Conservation (phyloP, 53 echinoderm and acorn worm genomes). For the Holothuria scabra region DNA sequence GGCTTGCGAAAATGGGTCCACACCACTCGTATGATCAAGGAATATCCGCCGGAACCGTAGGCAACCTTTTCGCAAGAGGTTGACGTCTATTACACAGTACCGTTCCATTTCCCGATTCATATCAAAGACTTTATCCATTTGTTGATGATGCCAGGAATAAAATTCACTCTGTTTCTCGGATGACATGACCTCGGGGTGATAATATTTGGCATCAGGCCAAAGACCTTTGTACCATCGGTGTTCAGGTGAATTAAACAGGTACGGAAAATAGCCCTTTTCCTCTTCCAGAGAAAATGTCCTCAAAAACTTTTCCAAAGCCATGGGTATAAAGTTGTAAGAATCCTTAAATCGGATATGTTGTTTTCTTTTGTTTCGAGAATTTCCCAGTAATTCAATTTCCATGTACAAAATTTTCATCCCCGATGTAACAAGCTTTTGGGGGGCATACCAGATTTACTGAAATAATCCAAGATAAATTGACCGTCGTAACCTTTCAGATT, state of each 20-base stretch:
- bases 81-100: conserved; percentile 2
- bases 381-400: neutral
- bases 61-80: conserved; percentile 7
- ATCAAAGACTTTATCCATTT: neutral
- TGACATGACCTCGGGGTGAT: conserved; percentile 24
- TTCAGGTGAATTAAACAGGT: conserved; percentile 36
- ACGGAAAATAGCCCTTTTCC: conserved; percentile 30
- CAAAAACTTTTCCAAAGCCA: neutral
- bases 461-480: conserved; percentile 1
- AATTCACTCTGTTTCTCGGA: neutral
- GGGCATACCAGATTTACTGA: neutral
- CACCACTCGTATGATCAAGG: neutral
- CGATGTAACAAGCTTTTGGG: neutral
- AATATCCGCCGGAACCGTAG: neutral
- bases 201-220: conserved; percentile 9
- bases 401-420: conserved; percentile 40
- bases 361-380: neutral
- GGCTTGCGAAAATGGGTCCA: conserved; percentile 14
- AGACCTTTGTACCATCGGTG: neutral
- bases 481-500: conserved; percentile 53
- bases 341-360: conserved; percentile 15
- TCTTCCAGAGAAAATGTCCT: conserved; percentile 20
- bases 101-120: neutral
- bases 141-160: neutral
- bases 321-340: conserved; percentile 41